Conservation (phyloP, 2,113 vertebrate species). For the Thryonomys swinderianus region DNA sequence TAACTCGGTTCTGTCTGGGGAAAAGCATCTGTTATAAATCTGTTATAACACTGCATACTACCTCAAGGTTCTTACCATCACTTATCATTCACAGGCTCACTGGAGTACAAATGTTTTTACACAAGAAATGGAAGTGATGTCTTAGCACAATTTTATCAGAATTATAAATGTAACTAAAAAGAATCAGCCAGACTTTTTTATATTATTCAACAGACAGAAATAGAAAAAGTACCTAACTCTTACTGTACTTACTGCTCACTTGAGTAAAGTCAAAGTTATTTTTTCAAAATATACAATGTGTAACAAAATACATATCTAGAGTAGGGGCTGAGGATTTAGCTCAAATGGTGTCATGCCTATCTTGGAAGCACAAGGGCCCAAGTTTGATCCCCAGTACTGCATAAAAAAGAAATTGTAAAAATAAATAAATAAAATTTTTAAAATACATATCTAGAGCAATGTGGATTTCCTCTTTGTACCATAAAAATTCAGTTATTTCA, state of each 20-base stretch:
- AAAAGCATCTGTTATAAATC: background rate
- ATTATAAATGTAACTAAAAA: conserved; percentile 56
- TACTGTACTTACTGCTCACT: conserved; percentile 9
- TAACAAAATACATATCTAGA: background rate
- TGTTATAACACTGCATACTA: background rate
- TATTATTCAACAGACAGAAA: conserved; percentile 57
- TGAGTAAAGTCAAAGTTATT: conserved; percentile 33
- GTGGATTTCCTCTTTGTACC: conserved; percentile 10
- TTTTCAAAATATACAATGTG: conserved; percentile 11
- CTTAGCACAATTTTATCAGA: conserved; percentile 51
- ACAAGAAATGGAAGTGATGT: background rate
- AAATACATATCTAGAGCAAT: background rate
- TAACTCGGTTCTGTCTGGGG: no score
- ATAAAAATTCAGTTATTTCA: conserved; percentile 39
- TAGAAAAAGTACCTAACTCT: background rate
- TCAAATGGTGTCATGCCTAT: no score
- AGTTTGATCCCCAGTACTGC: no score
- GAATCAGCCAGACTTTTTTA: conserved; percentile 13
- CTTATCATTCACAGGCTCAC: background rate
- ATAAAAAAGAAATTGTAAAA: no score
- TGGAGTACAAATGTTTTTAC: conserved; percentile 39
- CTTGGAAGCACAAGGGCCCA: no score
- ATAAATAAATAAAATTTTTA: no score
- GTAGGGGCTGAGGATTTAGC: no score
- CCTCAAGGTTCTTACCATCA: background rate